A percentile compares a stretch with the other conserved stretches of the same genome.
phyloP scores from a whole-genome alignment of 2,797 vertebrate species.

The Sebastes ruberrimus region DNA sequence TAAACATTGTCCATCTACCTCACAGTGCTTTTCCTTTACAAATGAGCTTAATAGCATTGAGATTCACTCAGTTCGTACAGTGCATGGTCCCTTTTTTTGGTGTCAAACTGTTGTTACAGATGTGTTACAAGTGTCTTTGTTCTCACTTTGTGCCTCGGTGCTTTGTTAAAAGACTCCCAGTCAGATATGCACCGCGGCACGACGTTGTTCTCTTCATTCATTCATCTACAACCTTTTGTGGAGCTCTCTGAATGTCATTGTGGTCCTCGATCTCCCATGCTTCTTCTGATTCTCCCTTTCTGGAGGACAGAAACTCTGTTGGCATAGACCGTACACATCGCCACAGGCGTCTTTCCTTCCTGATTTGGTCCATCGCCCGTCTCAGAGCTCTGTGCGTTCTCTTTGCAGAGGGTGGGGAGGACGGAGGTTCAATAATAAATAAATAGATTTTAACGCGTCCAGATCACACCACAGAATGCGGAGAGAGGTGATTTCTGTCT shows the following conservation, averaged over 20 bases:
- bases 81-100: constrained; percentile 69
- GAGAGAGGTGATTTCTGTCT: constrained; percentile 22
- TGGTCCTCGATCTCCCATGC: constrained; percentile 1
- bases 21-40: constrained; percentile 69
- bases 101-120: constrained; percentile 55
- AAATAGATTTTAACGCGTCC: constrained; percentile 67
- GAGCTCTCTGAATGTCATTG: constrained; percentile 10
- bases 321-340: background rate
- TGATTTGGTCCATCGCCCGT: constrained; percentile 21
- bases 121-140: constrained; percentile 39
- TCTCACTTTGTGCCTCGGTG: constrained; percentile 16
- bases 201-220: background rate
- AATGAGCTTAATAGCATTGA: constrained; percentile 62
- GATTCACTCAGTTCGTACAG: constrained; percentile 51
- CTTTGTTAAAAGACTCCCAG: constrained; percentile 19
- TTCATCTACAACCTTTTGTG: background rate
- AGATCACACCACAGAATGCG: constrained; percentile 21
- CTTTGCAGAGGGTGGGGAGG: constrained; percentile 28
- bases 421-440: constrained; percentile 67
- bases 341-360: constrained; percentile 26
- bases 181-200: constrained; percentile 4
- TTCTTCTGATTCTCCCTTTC: constrained; percentile 1
- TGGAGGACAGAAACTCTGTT: constrained; percentile 15
- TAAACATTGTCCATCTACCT: constrained; percentile 52
- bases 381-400: constrained; percentile 32